A percentile compares a stretch with the other conserved stretches of the same genome.
Evolutionary conservation across 1,140 invertebrate genomes (phyloP).

Genomic region (Diabrotica undecimpunctata): DNA sequence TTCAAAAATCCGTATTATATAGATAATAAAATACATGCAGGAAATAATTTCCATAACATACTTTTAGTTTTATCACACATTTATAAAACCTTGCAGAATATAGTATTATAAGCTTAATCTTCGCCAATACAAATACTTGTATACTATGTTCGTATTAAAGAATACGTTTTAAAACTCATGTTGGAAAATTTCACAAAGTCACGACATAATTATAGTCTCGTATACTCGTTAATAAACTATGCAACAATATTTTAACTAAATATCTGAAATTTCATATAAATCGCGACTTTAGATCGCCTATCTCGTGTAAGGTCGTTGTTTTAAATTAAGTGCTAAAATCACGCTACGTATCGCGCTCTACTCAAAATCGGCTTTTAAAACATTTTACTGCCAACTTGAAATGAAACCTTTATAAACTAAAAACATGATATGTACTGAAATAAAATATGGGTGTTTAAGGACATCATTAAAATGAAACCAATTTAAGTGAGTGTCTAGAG

Average conservation of each 20-base stretch:
- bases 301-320: not conserved
- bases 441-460: no score
- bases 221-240: not conserved
- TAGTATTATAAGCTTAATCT: not conserved
- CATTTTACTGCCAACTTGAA: not conserved
- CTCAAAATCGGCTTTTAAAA: not conserved
- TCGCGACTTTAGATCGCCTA: not conserved
- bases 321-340: constrained; percentile 3
- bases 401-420: not conserved
- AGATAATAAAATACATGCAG: no score
- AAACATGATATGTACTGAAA: no score
- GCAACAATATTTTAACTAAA: constrained; percentile 1
- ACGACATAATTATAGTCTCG: constrained; percentile 2
- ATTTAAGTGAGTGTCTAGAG: no score
- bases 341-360: not conserved
- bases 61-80: no score
- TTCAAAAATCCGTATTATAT: no score
- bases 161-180: not conserved
- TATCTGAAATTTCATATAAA: constrained; percentile 3
- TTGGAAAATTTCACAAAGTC: constrained; percentile 1
- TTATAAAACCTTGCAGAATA: not conserved
- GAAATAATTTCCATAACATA: no score
- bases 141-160: not conserved
- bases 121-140: not conserved
- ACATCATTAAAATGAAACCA: no score